Percentiles rank a stretch among this genome's conserved stretches.
Conservation (phyloP, 2,888 invertebrate genomes). For the Camponotus fellah region DNA sequence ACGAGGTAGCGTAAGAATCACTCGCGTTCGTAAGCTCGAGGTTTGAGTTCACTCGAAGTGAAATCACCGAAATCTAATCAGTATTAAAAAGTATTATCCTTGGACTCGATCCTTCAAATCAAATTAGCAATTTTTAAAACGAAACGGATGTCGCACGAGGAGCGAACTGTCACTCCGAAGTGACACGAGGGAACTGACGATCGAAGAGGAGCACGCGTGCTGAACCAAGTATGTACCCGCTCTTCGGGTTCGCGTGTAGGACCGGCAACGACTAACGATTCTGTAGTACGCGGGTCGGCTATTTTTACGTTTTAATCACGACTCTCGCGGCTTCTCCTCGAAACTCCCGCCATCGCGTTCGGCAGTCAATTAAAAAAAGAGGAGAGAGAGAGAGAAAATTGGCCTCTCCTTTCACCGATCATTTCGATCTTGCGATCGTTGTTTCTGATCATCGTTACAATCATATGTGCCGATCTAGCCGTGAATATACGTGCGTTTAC, state of each 20-base stretch:
- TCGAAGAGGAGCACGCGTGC: constrained; percentile 27
- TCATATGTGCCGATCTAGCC: constrained; percentile 18
- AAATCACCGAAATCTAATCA: background rate
- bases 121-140: background rate
- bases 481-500: constrained; percentile 26
- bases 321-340: constrained; percentile 67
- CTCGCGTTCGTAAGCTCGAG: background rate
- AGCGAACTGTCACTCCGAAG: constrained; percentile 35
- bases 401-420: constrained; percentile 53
- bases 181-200: constrained; percentile 61
- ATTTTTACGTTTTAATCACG: constrained; percentile 72
- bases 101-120: background rate
- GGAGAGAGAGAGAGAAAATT: background rate
- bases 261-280: constrained; percentile 68
- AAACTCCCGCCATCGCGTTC: constrained; percentile 30
- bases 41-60: background rate
- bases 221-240: background rate
- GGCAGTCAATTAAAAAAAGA: constrained; percentile 23
- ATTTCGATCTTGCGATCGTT: constrained; percentile 24
- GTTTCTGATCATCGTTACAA: constrained; percentile 2
- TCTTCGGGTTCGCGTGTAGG: constrained; percentile 39
- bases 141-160: background rate
- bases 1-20: background rate
- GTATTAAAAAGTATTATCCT: background rate
- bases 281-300: constrained; percentile 59